Conservation (phyloP, 2,113 vertebrate species). For the Amphiprion percula region DNA sequence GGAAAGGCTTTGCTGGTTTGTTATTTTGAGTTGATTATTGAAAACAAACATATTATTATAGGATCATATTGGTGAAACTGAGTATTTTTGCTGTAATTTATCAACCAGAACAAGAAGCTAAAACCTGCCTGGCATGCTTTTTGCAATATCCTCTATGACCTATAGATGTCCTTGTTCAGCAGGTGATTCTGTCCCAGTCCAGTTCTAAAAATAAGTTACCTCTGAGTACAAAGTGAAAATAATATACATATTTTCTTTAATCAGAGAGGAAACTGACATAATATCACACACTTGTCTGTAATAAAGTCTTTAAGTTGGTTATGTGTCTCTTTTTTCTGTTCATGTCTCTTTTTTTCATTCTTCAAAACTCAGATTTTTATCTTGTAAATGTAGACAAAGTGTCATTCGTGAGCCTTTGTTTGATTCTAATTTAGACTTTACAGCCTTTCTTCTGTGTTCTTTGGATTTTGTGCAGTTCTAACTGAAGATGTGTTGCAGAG, state of each 20-base stretch:
- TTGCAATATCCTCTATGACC: slow-evolving; percentile 66
- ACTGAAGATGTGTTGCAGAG: slow-evolving; percentile 46
- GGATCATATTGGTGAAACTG: not conserved
- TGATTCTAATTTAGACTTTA: slow-evolving; percentile 15
- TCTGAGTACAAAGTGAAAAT: slow-evolving; percentile 33
- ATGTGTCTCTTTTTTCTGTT: not conserved
- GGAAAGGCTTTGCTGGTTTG: not conserved
- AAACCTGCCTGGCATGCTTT: slow-evolving; percentile 7
- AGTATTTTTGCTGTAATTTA: not conserved
- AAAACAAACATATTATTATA: not conserved
- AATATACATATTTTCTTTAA: slow-evolving; percentile 10
- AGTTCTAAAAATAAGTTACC: slow-evolving; percentile 22
- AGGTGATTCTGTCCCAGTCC: slow-evolving; percentile 52
- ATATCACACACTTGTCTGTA: slow-evolving; percentile 18
- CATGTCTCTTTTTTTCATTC: not conserved
- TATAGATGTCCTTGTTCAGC: slow-evolving; percentile 84
- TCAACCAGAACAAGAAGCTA: not conserved
- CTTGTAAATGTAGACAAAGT: not conserved
- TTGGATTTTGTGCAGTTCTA: not conserved
- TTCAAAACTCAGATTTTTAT: not conserved
- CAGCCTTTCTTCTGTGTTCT: slow-evolving; percentile 4
- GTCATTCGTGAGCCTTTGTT: slow-evolving; percentile 10
- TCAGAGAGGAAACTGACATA: slow-evolving; percentile 24
- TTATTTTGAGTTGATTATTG: not conserved
- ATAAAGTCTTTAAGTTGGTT: slow-evolving; percentile 14